Conservation (phyloP, 2,888 invertebrate species). For the Aspidiotus rigidus region DNA sequence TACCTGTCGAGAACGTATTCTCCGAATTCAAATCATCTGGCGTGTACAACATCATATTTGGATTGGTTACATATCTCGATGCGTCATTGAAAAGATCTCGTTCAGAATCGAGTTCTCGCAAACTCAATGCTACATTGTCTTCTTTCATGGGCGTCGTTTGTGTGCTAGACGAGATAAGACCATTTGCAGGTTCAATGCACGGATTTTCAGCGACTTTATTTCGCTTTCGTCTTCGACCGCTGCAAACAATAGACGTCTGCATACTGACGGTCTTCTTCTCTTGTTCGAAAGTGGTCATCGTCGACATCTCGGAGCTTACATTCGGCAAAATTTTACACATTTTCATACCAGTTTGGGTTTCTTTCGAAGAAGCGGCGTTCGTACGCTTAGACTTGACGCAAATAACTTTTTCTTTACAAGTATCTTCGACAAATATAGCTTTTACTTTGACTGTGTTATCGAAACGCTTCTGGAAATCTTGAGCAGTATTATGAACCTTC, state of each 20-base stretch:
- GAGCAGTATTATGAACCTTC: constrained; percentile 17
- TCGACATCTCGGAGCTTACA: constrained; percentile 10
- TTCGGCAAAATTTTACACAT: constrained; percentile 29
- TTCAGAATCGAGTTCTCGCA: not conserved
- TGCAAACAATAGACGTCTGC: constrained; percentile 11
- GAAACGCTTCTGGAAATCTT: constrained; percentile 20
- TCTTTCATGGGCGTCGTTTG: constrained; percentile 26
- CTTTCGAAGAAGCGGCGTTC: constrained; percentile 18
- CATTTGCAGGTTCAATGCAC: not conserved
- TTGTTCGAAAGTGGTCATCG: not conserved
- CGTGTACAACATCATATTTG: not conserved
- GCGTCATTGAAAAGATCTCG: not conserved
- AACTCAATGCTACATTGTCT: not conserved
- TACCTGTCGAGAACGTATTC: not conserved
- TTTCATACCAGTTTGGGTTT: constrained; percentile 29
- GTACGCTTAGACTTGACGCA: constrained; percentile 13
- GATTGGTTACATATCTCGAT: not conserved
- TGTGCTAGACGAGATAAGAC: constrained; percentile 24
- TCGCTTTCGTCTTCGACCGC: constrained; percentile 10
- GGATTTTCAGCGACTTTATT: constrained; percentile 6
- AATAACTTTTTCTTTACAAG: constrained; percentile 8
- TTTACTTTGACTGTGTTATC: constrained; percentile 17
- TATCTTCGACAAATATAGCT: constrained; percentile 18
- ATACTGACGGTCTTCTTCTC: constrained; percentile 24
- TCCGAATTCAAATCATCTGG: constrained; percentile 10